Conservation (phyloP, 2,888 invertebrate genomes). For the Embidobia sp. region DNA sequence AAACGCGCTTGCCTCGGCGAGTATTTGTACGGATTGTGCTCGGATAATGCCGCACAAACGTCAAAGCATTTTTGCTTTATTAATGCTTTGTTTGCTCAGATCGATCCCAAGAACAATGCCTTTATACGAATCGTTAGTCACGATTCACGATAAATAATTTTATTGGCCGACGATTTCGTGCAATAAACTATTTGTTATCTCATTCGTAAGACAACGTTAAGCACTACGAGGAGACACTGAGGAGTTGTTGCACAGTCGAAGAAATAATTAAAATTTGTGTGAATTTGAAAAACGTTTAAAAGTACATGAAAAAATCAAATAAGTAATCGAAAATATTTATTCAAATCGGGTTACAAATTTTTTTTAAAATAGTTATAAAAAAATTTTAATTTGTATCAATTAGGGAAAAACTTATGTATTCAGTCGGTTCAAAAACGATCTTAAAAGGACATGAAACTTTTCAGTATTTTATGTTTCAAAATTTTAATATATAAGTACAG, state of each 20-base stretch:
- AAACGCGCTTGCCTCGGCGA: constrained; percentile 72
- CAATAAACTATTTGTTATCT: constrained; percentile 49
- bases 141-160: constrained; percentile 32
- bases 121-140: constrained; percentile 40
- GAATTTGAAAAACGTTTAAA: too few relatives aligned
- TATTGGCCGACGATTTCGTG: constrained; percentile 32
- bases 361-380: too few relatives aligned
- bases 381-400: too few relatives aligned
- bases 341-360: too few relatives aligned
- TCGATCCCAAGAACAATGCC: constrained; percentile 29
- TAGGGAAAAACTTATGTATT: too few relatives aligned
- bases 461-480: too few relatives aligned
- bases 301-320: too few relatives aligned
- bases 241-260: constrained; percentile 17
- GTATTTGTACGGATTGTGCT: constrained; percentile 76
- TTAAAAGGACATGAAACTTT: too few relatives aligned
- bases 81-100: constrained; percentile 24
- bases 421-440: too few relatives aligned
- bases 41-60: constrained; percentile 70
- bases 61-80: constrained; percentile 55
- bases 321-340: too few relatives aligned
- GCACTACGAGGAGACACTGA: constrained; percentile 2
- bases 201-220: constrained; percentile 37
- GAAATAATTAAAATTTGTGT: too few relatives aligned
- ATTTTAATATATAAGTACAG: too few relatives aligned